These are phyloP conservation scores for Bovichtus diacanthus DNA, from an alignment of 2,797 vertebrate genomes.

Conservation along the genomic window DNA sequence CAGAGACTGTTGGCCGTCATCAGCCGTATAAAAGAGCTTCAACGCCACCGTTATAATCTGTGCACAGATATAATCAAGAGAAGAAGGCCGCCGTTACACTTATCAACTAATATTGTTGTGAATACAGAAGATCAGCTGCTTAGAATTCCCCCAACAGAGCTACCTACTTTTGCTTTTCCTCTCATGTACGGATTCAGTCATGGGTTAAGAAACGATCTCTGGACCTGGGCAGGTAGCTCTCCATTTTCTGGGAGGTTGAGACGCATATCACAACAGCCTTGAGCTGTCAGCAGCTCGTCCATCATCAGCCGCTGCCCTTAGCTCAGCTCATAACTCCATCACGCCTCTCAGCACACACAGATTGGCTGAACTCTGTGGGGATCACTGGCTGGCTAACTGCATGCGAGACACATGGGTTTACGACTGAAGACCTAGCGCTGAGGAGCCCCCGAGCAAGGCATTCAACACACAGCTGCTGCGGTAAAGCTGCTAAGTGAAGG, in stretches of 20 bases:
- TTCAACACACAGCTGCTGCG: not conserved
- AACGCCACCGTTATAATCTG: too few species aligned
- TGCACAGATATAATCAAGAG: too few species aligned
- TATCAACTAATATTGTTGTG: not conserved
- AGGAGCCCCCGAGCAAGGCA: slow-evolving; percentile 51
- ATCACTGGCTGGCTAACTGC: slow-evolving; percentile 35
- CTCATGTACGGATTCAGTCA: slow-evolving; percentile 44
- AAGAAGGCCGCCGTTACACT: not conserved
- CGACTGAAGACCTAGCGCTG: not conserved
- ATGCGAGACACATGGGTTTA: slow-evolving; percentile 19
- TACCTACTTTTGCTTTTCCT: slow-evolving; percentile 17
- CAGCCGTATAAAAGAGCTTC: too few species aligned
- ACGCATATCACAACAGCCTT: slow-evolving; percentile 64
- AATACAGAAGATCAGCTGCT: slow-evolving; percentile 18
- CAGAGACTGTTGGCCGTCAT: too few species aligned
- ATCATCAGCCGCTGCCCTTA: slow-evolving; percentile 63
- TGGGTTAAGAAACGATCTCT: slow-evolving; percentile 43
- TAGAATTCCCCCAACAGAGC: slow-evolving; percentile 1
- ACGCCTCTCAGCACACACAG: slow-evolving; percentile 68
- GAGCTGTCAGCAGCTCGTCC: slow-evolving; percentile 67
- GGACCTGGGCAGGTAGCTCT: slow-evolving; percentile 40
- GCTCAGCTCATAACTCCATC: slow-evolving; percentile 72
- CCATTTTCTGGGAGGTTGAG: slow-evolving; percentile 56
- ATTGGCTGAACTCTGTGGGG: slow-evolving; percentile 63
- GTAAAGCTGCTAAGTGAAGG: not conserved